These are phyloP conservation scores for Macquaria australasica DNA, from an alignment of 2,113 vertebrate genomes.

Conservation along the genomic window DNA sequence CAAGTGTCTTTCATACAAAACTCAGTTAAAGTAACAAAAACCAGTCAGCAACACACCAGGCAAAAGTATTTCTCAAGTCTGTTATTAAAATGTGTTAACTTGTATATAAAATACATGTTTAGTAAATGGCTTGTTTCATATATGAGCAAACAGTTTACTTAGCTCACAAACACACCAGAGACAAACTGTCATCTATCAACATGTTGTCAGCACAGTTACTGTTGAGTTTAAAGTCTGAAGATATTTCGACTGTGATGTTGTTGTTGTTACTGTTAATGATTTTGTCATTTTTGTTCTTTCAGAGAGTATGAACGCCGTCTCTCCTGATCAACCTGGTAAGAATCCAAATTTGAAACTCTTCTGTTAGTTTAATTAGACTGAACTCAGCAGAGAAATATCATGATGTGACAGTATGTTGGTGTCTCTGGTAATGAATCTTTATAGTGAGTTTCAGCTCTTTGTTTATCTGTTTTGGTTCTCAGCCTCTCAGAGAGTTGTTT, in stretches of 20 bases:
- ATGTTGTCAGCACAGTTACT: neutral
- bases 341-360: neutral
- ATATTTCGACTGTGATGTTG: neutral
- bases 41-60: neutral
- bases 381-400: neutral
- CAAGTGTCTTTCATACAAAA: neutral
- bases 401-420: too few relatives aligned
- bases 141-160: neutral
- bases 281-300: constrained; percentile 44
- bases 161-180: too few relatives aligned
- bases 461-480: too few relatives aligned
- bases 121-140: neutral
- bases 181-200: neutral
- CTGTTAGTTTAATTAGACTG: neutral
- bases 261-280: neutral
- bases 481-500: too few relatives aligned
- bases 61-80: too few relatives aligned
- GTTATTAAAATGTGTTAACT: neutral
- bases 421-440: too few relatives aligned
- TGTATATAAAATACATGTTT: neutral
- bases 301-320: constrained; percentile 81
- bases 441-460: too few relatives aligned
- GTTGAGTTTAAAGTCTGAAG: neutral
- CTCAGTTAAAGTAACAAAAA: neutral
- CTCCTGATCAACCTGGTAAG: constrained; percentile 80